Base-by-base conservation (phyloP, 2,797 vertebrate species). In the Buceros bicornis region DNA sequence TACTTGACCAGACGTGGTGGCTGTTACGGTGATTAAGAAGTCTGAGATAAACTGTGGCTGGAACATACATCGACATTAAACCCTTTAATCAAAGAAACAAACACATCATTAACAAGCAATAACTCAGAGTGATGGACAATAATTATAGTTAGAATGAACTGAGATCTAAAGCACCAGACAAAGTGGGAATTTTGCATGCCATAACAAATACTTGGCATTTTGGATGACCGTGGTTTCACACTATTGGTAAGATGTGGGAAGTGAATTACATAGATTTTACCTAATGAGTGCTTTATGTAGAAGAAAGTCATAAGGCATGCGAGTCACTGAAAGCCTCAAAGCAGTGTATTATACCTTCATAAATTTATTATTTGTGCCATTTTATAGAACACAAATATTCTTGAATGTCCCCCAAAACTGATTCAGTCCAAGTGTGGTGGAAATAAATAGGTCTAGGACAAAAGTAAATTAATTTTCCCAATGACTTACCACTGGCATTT, bases 31-130 rank as follows among this genome's bases (percentile, higher is more conserved):
- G 56, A 90, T 89, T 87, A 89, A 66, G n/a, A 84, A 60, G 21
- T 13, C 74, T 26, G 60, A 89, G 86, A 87, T 71, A 80, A 88
- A 91, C 18, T 77, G 45, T 78, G 42, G 77, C 70, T 80, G 47
- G 37, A 84, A 93, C 29, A 54, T 64, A 84, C 22, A 86, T 26
- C 79, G 91, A 84, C 77, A 70, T 89, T 56, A 79, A 94, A 95
- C 66, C 28, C 13, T 84, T 88, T 73, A 89, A 95, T 93, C 82
- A 95, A 91, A 81, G 67, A 88, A 95, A 95, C 50, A 94, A 91
- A 66, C 48, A 84, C 51, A 70, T 90, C 47, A 89, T 95, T 91
- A 95, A 72, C 50, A 92, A 69, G 73, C 61, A 94, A 73, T 87
- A 95, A 88, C 24, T 83, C n/a, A 31, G 40, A 66, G 16, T 50